phyloP scores from a whole-genome alignment of 2,888 invertebrate genomes.

The Mongoloraphidia duomilia region DNA sequence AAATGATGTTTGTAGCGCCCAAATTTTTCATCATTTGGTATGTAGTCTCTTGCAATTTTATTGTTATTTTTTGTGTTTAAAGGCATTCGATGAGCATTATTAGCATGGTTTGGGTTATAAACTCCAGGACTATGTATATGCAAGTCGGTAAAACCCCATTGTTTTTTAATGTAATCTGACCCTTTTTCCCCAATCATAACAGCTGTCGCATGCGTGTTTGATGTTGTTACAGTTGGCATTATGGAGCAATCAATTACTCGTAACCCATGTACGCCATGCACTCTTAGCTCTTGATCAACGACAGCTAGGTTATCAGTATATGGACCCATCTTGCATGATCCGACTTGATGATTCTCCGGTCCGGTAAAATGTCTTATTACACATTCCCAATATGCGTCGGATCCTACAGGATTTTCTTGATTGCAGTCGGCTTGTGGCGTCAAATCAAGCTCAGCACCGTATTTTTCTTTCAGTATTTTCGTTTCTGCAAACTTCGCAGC shows the following conservation, averaged over 20 bases:
- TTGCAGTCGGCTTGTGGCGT: conserved; percentile 36
- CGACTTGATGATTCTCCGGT: conserved; percentile 71
- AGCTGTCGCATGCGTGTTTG: conserved; percentile 28
- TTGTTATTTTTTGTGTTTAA: no score
- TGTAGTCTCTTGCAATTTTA: no score
- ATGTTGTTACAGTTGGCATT: conserved; percentile 27
- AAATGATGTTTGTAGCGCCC: no score
- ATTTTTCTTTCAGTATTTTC: conserved; percentile 39
- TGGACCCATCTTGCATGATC: conserved; percentile 74
- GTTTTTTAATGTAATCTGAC: conserved; percentile 25
- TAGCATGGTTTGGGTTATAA: no score
- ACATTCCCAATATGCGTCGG: conserved; percentile 64
- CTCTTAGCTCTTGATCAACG: conserved; percentile 51
- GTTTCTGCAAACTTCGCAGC: conserved; percentile 43
- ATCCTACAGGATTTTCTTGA: conserved; percentile 30
- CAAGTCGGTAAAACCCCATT: conserved; percentile 16
- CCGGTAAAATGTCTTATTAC: conserved; percentile 54
- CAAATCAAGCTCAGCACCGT: conserved; percentile 36
- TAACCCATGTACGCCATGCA: conserved; percentile 45
- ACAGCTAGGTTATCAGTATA: conserved; percentile 54
- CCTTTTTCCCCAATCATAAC: conserved; percentile 30
- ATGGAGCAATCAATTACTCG: conserved; percentile 33
- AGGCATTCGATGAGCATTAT: no score
- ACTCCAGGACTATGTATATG: no score
- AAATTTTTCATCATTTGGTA: no score